phyloP scores from a whole-genome alignment of 2,113 vertebrate genomes.

The Barbus barbus region DNA sequence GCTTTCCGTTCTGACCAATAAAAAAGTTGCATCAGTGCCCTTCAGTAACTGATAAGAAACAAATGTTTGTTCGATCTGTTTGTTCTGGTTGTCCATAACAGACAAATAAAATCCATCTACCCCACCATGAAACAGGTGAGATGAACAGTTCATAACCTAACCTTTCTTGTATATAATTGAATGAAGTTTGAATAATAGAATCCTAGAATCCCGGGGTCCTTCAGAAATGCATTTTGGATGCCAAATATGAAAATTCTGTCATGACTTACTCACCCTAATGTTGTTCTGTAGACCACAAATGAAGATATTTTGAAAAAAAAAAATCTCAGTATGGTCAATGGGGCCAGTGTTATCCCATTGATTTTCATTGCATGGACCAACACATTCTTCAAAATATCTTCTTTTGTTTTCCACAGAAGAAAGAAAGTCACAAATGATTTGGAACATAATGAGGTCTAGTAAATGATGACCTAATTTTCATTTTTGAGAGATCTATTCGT shows the following conservation, averaged over 20 bases:
- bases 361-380: neutral
- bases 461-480: neutral
- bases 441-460: neutral
- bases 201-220: neutral
- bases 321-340: neutral
- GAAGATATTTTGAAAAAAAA: neutral
- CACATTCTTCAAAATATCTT: neutral
- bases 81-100: constrained; percentile 43
- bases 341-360: neutral
- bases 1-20: constrained; percentile 26
- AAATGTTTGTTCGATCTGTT: constrained; percentile 40
- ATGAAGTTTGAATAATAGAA: neutral
- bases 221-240: neutral
- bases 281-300: neutral
- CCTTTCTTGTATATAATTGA: constrained; percentile 8
- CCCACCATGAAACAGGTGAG: constrained; percentile 28
- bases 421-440: neutral
- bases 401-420: neutral
- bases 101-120: constrained; percentile 30
- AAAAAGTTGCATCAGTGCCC: constrained; percentile 48
- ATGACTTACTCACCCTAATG: neutral
- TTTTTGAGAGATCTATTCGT: neutral
- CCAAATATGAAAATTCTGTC: neutral
- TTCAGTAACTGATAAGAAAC: constrained; percentile 32
- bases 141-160: constrained; percentile 35